Percentiles rank a stretch among this genome's conserved stretches.
phyloP scores from a whole-genome alignment of 1,140 invertebrate species.

The Epicauta chinensis region DNA sequence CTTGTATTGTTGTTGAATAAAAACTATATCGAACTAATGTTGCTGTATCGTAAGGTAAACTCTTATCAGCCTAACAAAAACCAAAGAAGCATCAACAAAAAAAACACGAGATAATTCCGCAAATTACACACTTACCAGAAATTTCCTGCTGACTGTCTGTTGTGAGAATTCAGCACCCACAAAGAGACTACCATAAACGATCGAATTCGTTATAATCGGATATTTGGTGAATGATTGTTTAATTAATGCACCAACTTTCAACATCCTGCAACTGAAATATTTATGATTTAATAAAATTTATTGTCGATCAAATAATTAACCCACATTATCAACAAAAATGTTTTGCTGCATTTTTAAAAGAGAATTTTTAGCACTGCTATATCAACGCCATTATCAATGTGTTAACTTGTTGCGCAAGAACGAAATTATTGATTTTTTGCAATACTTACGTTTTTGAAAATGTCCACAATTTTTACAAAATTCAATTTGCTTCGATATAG shows the following conservation, averaged over 20 bases:
- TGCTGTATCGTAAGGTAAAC: conserved; percentile 48
- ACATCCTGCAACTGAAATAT: conserved; percentile 16
- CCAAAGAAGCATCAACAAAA: conserved; percentile 1
- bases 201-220: conserved; percentile 17
- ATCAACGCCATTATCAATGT: too few relatives aligned
- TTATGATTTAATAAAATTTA: not conserved
- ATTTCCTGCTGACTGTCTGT: conserved; percentile 60
- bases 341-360: conserved; percentile 3
- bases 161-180: conserved; percentile 66
- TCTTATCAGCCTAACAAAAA: conserved; percentile 37
- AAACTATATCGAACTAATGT: conserved; percentile 52
- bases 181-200: conserved; percentile 20
- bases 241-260: conserved; percentile 5
- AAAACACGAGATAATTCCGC: not conserved
- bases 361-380: not conserved
- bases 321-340: not conserved
- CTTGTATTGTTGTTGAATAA: conserved; percentile 53
- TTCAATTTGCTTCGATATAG: too few relatives aligned
- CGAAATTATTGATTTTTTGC: conserved; percentile 10
- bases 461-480: too few relatives aligned
- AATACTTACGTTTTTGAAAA: too few relatives aligned
- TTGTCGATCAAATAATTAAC: not conserved
- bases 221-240: conserved; percentile 18
- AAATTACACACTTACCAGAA: conserved; percentile 45
- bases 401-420: conserved; percentile 10